These are phyloP conservation scores for Didymodactylos carnosus DNA, from an alignment of 2,888 invertebrate species.

Conservation along the genomic window DNA sequence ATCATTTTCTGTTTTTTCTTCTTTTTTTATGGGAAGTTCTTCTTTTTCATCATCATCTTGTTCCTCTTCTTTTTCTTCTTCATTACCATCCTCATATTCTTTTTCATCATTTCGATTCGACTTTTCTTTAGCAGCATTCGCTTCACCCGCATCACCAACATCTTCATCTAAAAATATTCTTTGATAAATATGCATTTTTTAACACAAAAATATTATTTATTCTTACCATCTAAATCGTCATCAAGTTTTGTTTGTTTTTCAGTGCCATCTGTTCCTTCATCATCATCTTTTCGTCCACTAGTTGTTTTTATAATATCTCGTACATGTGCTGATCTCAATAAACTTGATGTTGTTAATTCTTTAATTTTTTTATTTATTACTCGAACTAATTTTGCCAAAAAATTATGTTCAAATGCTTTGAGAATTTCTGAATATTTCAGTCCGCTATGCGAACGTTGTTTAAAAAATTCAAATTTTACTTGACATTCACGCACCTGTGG, in stretches of 20 bases:
- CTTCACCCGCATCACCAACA: constrained; percentile 41
- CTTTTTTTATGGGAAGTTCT: constrained; percentile 3
- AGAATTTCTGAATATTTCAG: not conserved
- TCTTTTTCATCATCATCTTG: constrained; percentile 15
- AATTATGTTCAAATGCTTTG: not conserved
- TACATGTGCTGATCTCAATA: constrained; percentile 4
- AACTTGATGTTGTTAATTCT: constrained; percentile 6
- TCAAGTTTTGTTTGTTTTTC: constrained; percentile 28
- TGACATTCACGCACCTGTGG: not conserved
- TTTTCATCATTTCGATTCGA: constrained; percentile 14
- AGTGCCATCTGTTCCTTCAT: constrained; percentile 40
- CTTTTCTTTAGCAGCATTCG: constrained; percentile 38
- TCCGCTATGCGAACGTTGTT: too few species aligned
- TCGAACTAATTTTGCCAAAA: constrained; percentile 4
- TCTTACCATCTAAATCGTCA: constrained; percentile 39
- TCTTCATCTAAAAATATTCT: too few species aligned
- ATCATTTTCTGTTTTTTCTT: constrained; percentile 1
- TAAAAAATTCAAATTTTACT: not conserved
- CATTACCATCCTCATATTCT: constrained; percentile 11
- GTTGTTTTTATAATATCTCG: constrained; percentile 24
- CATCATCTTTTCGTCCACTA: constrained; percentile 32
- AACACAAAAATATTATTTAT: not conserved
- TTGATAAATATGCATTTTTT: too few species aligned
- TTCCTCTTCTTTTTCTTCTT: constrained; percentile 10
- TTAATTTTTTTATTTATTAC: constrained; percentile 12